Evolutionary conservation across 2,113 vertebrate genomes (phyloP).

Genomic region (Gambusia affinis): DNA sequence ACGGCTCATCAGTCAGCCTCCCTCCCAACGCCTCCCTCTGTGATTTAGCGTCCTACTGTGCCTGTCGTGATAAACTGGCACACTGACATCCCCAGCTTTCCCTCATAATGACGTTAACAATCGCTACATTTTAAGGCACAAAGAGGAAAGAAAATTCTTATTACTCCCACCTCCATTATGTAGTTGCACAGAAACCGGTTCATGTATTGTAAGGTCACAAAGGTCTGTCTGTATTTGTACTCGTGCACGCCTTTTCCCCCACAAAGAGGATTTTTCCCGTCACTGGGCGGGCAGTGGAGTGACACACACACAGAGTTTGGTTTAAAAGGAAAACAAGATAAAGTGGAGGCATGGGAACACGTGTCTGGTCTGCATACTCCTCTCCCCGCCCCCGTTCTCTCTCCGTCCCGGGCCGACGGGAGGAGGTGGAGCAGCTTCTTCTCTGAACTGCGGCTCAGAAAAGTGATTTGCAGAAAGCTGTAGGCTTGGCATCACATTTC

Average conservation of each 20-base stretch:
- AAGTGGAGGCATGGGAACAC: slow-evolving; percentile 30
- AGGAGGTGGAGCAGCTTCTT: slow-evolving; percentile 1
- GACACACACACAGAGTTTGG: background rate
- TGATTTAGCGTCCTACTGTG: slow-evolving; percentile 56
- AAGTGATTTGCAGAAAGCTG: slow-evolving; percentile 43
- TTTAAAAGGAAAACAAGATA: slow-evolving; percentile 15
- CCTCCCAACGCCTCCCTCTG: slow-evolving; percentile 37
- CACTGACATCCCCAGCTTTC: slow-evolving; percentile 35
- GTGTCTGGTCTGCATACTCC: slow-evolving; percentile 15
- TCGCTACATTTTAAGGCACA: slow-evolving; percentile 37
- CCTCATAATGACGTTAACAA: slow-evolving; percentile 30
- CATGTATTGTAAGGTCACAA: slow-evolving; percentile 14
- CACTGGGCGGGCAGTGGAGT: slow-evolving; percentile 12
- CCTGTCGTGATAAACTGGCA: slow-evolving; percentile 43
- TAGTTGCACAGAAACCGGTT: background rate
- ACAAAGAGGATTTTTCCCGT: slow-evolving; percentile 1
- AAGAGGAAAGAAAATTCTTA: slow-evolving; percentile 12
- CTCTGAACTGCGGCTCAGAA: slow-evolving; percentile 21
- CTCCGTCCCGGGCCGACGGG: slow-evolving; percentile 24
- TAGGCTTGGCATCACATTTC: slow-evolving; percentile 14
- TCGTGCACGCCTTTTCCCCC: background rate
- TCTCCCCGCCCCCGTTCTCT: slow-evolving; percentile 10
- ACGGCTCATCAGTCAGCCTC: slow-evolving; percentile 56
- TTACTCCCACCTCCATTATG: background rate
- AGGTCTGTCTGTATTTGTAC: background rate